Percentiles rank a stretch among this genome's conserved stretches.
phyloP scores from a whole-genome alignment of 1,140 invertebrate genomes.

The Nilaparvata lugens region DNA sequence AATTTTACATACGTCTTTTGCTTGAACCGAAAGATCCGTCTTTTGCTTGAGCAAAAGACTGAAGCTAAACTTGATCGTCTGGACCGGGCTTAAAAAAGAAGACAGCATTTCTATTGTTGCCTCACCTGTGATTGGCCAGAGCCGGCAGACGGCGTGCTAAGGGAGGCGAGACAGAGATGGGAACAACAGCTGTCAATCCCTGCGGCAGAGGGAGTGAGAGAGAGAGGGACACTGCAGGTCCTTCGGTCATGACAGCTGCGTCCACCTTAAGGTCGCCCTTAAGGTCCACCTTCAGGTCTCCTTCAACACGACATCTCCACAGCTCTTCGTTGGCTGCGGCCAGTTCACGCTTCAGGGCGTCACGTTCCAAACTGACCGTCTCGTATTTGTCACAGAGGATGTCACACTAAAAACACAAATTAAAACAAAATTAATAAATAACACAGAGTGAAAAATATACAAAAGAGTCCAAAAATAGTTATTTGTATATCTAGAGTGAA shows the following conservation, averaged over 20 bases:
- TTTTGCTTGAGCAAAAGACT: no score
- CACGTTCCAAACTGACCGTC: background rate
- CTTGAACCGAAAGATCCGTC: no score
- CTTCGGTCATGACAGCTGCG: background rate
- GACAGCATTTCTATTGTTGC: no score
- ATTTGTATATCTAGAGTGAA: no score
- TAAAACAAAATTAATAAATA: background rate
- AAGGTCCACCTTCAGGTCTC: background rate
- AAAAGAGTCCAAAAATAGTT: background rate
- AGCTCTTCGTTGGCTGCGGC: background rate
- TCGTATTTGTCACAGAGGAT: background rate
- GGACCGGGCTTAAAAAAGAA: no score
- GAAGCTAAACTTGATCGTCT: no score
- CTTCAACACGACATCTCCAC: background rate
- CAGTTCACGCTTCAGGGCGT: background rate
- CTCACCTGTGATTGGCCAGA: background rate
- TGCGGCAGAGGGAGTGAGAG: background rate
- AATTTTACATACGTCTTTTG: no score
- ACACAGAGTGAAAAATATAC: background rate
- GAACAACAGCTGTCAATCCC: background rate
- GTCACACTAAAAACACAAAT: background rate
- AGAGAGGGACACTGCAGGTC: conserved; percentile 2
- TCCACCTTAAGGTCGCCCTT: no score
- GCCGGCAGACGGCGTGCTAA: background rate
- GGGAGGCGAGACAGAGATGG: background rate